Base-by-base conservation (phyloP, 2,797 vertebrate species). In the Stomatorhinus walkeri region DNA sequence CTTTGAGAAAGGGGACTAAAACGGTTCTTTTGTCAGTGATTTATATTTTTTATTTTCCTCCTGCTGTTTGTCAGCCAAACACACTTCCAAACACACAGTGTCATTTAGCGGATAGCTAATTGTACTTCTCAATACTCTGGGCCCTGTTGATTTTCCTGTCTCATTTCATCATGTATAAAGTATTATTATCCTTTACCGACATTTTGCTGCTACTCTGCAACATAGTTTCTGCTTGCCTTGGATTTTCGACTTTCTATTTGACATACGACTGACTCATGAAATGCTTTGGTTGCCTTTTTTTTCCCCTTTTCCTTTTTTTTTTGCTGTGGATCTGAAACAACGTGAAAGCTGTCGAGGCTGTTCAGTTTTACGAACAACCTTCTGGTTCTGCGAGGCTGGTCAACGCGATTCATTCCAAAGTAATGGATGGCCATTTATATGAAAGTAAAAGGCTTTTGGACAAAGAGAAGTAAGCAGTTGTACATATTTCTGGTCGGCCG, bases 401-500 rank as follows among this genome's bases (percentile, higher is more conserved):
- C 97, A 97, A 97, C 96, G 98, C 98, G 98, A 98, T 99, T 99
- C 98, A 99, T 99, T 99, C 98, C 98, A 99, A 99, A 99, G 98
- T 98, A 98, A 99, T 97, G 98, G 97, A 98, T 98, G 97, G 98
- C 97, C 98, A 97, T 99, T 98, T 98, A 97, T 99, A 98, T 97
- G 98, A 98, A 98, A 98, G 98, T 97, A 95, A 97, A 98, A 98
- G 97, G 97, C 98, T 99, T 96, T 97, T 97, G 97, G 98, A 99
- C 98, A 99, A 98, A 99, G 98, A 98, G 97, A 97, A 97, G 97
- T 98, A 97, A 98, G 98, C 98, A 99, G 98, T 99, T 89, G 98
- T 99, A 99, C 97, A 99, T 99, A 99, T 98, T 98, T 97, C 97
- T 99, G 99, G 98, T 99, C 98, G 98, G 98, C 98, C 99, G 97